Conservation (phyloP, 1,140 invertebrate genomes). For the Pseudomyrmex dendroicus region DNA sequence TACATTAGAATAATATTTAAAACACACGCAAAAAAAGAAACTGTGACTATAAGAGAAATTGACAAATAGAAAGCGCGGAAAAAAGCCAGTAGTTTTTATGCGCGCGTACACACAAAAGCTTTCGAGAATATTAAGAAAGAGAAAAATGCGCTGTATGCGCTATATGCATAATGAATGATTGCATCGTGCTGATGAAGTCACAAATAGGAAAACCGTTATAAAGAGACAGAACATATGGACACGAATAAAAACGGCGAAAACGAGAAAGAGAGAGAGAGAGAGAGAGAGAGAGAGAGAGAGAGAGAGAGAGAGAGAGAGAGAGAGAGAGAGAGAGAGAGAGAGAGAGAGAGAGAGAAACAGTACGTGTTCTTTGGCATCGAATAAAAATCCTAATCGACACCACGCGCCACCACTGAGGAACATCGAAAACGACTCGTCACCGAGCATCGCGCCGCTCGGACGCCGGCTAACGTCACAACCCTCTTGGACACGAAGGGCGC, state of each 20-base stretch:
- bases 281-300: slow-evolving; percentile 31
- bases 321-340: slow-evolving; percentile 37
- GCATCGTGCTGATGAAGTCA: not conserved
- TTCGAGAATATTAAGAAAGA: slow-evolving; percentile 12
- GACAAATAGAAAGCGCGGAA: not conserved
- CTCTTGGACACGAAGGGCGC: slow-evolving; percentile 8
- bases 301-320: slow-evolving; percentile 12
- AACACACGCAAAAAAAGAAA: not conserved
- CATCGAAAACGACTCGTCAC: slow-evolving; percentile 28
- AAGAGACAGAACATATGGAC: not conserved
- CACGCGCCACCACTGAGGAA: slow-evolving; percentile 44
- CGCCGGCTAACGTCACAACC: slow-evolving; percentile 35
- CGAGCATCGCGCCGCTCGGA: slow-evolving; percentile 11
- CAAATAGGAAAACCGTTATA: slow-evolving; percentile 4
- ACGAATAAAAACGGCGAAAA: not conserved
- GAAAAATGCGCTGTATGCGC: not conserved
- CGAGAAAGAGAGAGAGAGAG: slow-evolving; percentile 12
- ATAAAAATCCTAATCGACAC: slow-evolving; percentile 19
- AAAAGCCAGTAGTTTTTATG: slow-evolving; percentile 19
- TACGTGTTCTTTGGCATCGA: not conserved
- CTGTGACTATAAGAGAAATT: not conserved
- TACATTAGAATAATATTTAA: not conserved
- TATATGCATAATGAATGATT: slow-evolving; percentile 16
- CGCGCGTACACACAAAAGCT: not conserved
- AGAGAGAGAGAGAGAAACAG: not conserved